Evolutionary conservation across 2,113 vertebrate genomes (phyloP), one percentile per base, ranked within the genome.

Genomic region (Engraulis encrasicolus): DNA sequence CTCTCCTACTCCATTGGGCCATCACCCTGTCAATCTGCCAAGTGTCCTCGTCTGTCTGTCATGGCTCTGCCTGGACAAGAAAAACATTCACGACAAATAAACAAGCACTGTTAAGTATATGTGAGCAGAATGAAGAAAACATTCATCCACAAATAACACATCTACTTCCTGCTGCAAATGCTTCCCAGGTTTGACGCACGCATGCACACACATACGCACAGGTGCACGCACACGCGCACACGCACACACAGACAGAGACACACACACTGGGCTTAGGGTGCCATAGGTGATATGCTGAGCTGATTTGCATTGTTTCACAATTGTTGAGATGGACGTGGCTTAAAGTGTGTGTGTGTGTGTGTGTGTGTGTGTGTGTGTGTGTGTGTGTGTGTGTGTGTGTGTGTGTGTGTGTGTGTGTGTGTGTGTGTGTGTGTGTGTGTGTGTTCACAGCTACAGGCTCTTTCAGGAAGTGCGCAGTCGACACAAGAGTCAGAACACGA

Each of bases 381-480:
- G 54, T 23, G 54, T 58, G 54, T 23, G 54, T 61, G 54, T 23
- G n/a, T 61, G 54, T n/a, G 15, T 6, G 48, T 50, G 48, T 50
- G 48, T 50, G 48, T 6, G 50, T 52, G 50, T 0, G 50, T 52
- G 50, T 0, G 50, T 52, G 50, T 15, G 2, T 52, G 50, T 15
- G 14, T 58, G 52, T 20, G 18, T 66, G 58, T 27, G 58, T 61
- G 5, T 23, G 6, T 15, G 20, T 31, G 4, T 12, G 15, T 66
- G 23, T n/a, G 31, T 66, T 66, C 58, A 66, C 20, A 66, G 58
- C 58, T 66, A 66, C 58, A 31, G 58, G 23, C 58, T 31, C 58
- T 74, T 48, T 52, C 61, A 36, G 79, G 66, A 85, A 85, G 49
- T 50, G 54, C 50, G 78, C 83, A 84, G 78, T 36, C 48, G 52